phyloP scores from a whole-genome alignment of 2,113 vertebrate species.

The Pseudolaguvia tuberculata region DNA sequence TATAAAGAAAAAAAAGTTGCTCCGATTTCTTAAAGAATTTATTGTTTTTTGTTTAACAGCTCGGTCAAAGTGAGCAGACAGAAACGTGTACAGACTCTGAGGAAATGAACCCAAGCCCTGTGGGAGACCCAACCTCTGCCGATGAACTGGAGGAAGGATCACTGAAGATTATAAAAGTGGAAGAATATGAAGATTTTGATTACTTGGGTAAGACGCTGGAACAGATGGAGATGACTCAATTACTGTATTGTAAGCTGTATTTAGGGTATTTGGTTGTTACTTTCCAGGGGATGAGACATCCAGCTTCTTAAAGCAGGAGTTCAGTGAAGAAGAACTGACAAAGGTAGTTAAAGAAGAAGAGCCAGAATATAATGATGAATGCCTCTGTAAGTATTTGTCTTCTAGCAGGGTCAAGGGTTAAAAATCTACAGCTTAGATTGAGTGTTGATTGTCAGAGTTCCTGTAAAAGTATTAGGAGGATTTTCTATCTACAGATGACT shows the following conservation, averaged over 20 bases:
- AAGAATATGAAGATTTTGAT: background rate
- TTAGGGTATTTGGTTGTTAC: background rate
- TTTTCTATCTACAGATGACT: too few species aligned
- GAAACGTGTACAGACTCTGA: background rate
- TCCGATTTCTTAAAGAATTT: background rate
- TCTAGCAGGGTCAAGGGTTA: too few species aligned
- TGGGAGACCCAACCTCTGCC: background rate
- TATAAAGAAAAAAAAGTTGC: too few species aligned
- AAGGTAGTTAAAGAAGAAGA: background rate
- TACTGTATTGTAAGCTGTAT: too few species aligned
- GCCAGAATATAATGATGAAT: background rate
- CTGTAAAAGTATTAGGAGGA: too few species aligned
- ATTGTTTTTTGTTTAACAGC: constrained; percentile 9
- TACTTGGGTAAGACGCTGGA: background rate
- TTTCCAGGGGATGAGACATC: background rate
- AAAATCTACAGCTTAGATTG: too few species aligned
- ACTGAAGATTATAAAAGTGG: constrained; percentile 12
- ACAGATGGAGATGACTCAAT: background rate
- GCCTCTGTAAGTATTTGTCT: background rate
- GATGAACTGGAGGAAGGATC: background rate
- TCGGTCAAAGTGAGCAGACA: background rate
- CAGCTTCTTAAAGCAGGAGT: background rate
- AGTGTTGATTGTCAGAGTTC: too few species aligned
- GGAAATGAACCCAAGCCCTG: background rate
- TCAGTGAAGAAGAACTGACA: background rate